Evolutionary conservation across 2,797 vertebrate genomes (phyloP).

Genomic region (Lophius americanus): DNA sequence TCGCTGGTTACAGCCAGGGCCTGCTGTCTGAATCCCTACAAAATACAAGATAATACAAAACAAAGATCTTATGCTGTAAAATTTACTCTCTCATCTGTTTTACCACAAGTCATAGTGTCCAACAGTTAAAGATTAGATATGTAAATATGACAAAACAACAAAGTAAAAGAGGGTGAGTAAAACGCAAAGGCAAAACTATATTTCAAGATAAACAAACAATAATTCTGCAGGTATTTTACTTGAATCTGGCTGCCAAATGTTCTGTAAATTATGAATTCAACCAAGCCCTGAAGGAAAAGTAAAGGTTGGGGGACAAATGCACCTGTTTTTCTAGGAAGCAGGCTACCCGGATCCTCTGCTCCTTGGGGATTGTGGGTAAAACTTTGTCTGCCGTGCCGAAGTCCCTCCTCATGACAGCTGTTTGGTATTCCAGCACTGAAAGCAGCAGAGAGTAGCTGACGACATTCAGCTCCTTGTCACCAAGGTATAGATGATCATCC

Average conservation of each 20-base stretch:
- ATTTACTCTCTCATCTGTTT: too few species aligned
- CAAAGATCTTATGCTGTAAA: not conserved
- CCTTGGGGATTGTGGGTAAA: conserved; percentile 97
- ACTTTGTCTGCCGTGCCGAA: conserved; percentile 98
- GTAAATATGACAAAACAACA: too few species aligned
- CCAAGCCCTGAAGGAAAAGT: too few species aligned
- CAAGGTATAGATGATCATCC: conserved; percentile 96
- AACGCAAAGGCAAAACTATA: too few species aligned
- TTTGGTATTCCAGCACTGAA: conserved; percentile 97
- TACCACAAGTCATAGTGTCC: too few species aligned
- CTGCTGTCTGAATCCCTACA: conserved; percentile 75
- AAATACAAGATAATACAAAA: conserved; percentile 11
- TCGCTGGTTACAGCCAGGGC: conserved; percentile 72
- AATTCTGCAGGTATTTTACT: too few species aligned
- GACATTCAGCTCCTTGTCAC: conserved; percentile 98
- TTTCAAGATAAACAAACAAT: too few species aligned
- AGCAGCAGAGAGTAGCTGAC: conserved; percentile 97
- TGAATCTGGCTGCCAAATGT: too few species aligned
- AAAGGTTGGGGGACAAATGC: too few species aligned
- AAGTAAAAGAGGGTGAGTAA: too few species aligned
- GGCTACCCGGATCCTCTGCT: conserved; percentile 96
- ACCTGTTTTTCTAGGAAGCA: conserved; percentile 99
- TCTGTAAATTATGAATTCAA: too few species aligned
- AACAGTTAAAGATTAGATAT: too few species aligned
- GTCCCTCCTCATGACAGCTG: conserved; percentile 97